These are phyloP conservation scores for Steinernema khuongi DNA, from an alignment of 1,140 invertebrate genomes.

Conservation along the genomic window DNA sequence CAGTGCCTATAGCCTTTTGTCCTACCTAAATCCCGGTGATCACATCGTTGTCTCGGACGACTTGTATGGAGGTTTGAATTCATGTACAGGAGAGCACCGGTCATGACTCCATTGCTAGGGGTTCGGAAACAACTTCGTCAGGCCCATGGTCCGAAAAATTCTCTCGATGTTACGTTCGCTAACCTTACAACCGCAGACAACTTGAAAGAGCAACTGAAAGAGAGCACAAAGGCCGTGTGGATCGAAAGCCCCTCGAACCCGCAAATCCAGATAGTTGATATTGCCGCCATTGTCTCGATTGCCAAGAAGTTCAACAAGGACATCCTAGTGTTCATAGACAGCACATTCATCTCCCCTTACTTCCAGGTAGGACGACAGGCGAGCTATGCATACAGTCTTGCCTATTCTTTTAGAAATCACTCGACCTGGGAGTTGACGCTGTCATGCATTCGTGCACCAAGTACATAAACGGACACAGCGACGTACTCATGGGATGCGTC, in stretches of 20 bases:
- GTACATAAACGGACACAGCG: constrained; percentile 96
- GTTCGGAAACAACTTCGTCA: constrained; percentile 68
- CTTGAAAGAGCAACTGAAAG: constrained; percentile 69
- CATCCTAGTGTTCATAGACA: constrained; percentile 84
- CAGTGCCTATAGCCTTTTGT: constrained; percentile 71
- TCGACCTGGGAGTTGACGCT: constrained; percentile 84
- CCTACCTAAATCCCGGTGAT: constrained; percentile 76
- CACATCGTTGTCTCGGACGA: constrained; percentile 86
- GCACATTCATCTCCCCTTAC: constrained; percentile 90
- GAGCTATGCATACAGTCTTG: background rate
- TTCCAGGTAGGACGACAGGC: constrained; percentile 68
- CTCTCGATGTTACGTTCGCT: constrained; percentile 73
- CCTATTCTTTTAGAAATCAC: constrained; percentile 67
- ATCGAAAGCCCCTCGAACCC: constrained; percentile 98
- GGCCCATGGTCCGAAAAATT: constrained; percentile 64
- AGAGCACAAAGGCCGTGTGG: constrained; percentile 91
- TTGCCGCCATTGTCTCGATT: constrained; percentile 69
- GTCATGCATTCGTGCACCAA: constrained; percentile 89
- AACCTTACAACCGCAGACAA: constrained; percentile 71
- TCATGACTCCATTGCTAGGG: constrained; percentile 57
- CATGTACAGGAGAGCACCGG: background rate
- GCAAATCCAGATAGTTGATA: constrained; percentile 81
- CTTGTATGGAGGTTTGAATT: constrained; percentile 75
- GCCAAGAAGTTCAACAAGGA: constrained; percentile 65
- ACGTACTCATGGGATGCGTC: constrained; percentile 83